Evolutionary conservation across 2,113 vertebrate genomes (phyloP), one percentile per base, ranked within the genome.

Genomic region (Anoplopoma fimbria): DNA sequence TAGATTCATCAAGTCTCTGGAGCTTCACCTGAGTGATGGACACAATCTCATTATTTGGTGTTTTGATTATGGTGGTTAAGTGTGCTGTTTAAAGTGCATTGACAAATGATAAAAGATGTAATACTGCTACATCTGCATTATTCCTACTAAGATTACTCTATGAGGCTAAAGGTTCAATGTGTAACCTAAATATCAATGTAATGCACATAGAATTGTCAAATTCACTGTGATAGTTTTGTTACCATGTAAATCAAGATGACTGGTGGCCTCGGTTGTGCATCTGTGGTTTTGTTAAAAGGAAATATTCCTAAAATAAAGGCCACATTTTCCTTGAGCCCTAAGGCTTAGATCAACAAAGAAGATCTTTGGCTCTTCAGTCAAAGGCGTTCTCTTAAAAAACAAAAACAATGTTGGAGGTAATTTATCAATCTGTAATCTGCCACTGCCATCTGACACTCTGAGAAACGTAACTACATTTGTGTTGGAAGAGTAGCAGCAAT

Each of bases 361-460:
- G 64, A 58, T 80, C 21, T 62, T 69, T 82, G 83, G 79, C 83
- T 17, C 19, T 29, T 63, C 45, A 5, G 33, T 70, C 42, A 55
- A 51, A 85, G 64, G 17, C 53, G 36, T 38, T 58, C 58, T 34
- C 36, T 23, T 23, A 25, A 69, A 67, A 40, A 21, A 75, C 69
- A 63, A 63, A 62, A 23, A 23, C 49, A 51, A 51, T 55, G 36
- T 68, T 81, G 84, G 67, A 83, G 60, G 53, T 58, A 33, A 65
- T 84, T 81, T 31, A 73, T 79, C 69, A 58, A 45, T 74, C 73
- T 45, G 0, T 65, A 69, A 78, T 72, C 63, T 63, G 9, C 34
- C 23, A 4, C n/a, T 81, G 1, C 31, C n/a, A 76, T 79, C 57
- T 25, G 42, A 64, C 69, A 75, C 23, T 62, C 9, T 72, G 9